Base-by-base conservation (phyloP, 1,140 invertebrate species). In the Megalonaias nervosa region DNA sequence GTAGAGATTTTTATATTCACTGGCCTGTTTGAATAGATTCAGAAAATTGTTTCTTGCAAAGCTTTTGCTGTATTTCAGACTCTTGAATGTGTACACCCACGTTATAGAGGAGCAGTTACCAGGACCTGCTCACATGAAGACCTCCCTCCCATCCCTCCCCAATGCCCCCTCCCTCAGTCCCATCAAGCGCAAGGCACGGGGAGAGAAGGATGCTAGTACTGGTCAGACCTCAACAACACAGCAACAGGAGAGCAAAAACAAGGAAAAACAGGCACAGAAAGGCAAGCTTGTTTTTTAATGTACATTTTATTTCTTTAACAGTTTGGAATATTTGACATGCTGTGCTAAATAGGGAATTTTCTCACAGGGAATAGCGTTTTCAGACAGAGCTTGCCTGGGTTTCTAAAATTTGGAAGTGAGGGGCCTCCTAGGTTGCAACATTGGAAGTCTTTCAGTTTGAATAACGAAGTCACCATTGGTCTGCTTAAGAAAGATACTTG, bases 41-140 rank as follows among this genome's bases (percentile, higher is more conserved):
- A 9, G 38, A 48, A 48, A 6, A 48, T 48, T 48, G 38, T 48
- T 48, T 11, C 38, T 48, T 6, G 38, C 11, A 48, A 9, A 62
- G 21, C 19, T 9, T 12, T 62, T 62, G 59, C 60, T 65, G 19
- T 61, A 56, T 81, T 83, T 5, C 77, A 92, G 94, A 86, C 87
- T 96, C 60, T 85, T 96, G 31, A 95, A 95, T 86, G 93, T 95
- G 64, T 94, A 94, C 85, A 93, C 94, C 23, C 94, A 95, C 87
- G 93, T 96, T 64, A 93, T 96, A 66, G 95, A 96, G 82, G 95
- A 96, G 72, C 91, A 93, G 65, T 77, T 81, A 15, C 92, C 94
- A 68, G 92, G 92, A 60, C 90, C 93, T 0, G 91, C 93, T 62
- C 92, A 93, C 66, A 91, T 88, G 12, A 90, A 89, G 55, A 81